These are phyloP conservation scores for Limosa lapponica DNA, from an alignment of 2,797 vertebrate species.

Conservation along the genomic window DNA sequence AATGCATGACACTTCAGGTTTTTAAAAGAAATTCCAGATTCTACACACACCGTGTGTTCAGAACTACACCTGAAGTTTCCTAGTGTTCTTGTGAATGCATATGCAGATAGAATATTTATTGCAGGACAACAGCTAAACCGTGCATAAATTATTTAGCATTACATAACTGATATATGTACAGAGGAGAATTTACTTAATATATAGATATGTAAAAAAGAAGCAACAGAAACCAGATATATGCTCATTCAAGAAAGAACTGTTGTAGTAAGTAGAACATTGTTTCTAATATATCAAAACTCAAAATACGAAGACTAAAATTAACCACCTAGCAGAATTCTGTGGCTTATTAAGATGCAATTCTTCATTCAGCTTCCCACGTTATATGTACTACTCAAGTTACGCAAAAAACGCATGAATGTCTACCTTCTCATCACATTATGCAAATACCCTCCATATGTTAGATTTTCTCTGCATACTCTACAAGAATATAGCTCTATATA, in stretches of 20 bases:
- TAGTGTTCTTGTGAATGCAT: background rate
- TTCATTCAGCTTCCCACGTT: background rate
- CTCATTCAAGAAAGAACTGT: background rate
- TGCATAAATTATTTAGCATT: background rate
- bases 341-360: background rate
- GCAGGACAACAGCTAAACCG: background rate
- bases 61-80: background rate
- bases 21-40: background rate
- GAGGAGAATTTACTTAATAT: background rate
- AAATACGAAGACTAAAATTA: background rate
- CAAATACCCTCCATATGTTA: slow-evolving; percentile 40
- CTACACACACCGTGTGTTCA: background rate
- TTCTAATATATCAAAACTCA: background rate
- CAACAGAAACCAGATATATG: background rate
- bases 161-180: background rate
- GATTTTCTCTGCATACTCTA: background rate
- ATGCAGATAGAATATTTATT: background rate
- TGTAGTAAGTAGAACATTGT: background rate
- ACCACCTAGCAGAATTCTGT: background rate
- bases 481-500: background rate
- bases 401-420: background rate
- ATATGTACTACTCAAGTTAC: background rate
- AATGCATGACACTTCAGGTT: background rate
- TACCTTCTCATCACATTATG: background rate
- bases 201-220: background rate